Percentiles rank a stretch among this genome's conserved stretches.
Conservation (phyloP, 2,888 invertebrate genomes). For the Eledone cirrhosa region DNA sequence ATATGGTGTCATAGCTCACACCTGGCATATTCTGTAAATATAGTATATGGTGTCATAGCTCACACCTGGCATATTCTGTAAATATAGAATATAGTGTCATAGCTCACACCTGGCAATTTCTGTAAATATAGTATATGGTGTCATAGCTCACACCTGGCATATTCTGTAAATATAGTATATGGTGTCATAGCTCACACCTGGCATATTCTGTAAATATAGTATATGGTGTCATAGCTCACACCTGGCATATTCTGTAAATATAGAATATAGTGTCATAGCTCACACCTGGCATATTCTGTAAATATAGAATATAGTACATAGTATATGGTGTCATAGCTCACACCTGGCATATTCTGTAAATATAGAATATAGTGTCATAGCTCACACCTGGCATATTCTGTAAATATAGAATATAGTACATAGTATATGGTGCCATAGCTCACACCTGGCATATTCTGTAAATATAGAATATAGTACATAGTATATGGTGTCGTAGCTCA, state of each 20-base stretch:
- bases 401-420: no score
- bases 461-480: no score
- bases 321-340: slow-evolving; percentile 62
- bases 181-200: slow-evolving; percentile 59
- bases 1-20: slow-evolving; percentile 61
- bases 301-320: no score
- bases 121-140: slow-evolving; percentile 49
- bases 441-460: slow-evolving; percentile 54
- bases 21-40: slow-evolving; percentile 50
- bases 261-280: slow-evolving; percentile 61
- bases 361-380: slow-evolving; percentile 58
- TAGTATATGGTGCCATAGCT: slow-evolving; percentile 62
- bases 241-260: slow-evolving; percentile 50
- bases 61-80: slow-evolving; percentile 54
- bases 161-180: slow-evolving; percentile 47
- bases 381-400: slow-evolving; percentile 56
- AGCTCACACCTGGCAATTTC: slow-evolving; percentile 56
- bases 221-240: slow-evolving; percentile 61
- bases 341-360: slow-evolving; percentile 50
- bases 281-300: slow-evolving; percentile 54
- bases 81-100: slow-evolving; percentile 49
- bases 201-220: slow-evolving; percentile 50
- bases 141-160: slow-evolving; percentile 59
- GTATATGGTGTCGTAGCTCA: slow-evolving; percentile 62
- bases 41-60: slow-evolving; percentile 61